These are phyloP conservation scores for Perca flavescens DNA, from an alignment of 2,113 vertebrate species.

Conservation along the genomic window DNA sequence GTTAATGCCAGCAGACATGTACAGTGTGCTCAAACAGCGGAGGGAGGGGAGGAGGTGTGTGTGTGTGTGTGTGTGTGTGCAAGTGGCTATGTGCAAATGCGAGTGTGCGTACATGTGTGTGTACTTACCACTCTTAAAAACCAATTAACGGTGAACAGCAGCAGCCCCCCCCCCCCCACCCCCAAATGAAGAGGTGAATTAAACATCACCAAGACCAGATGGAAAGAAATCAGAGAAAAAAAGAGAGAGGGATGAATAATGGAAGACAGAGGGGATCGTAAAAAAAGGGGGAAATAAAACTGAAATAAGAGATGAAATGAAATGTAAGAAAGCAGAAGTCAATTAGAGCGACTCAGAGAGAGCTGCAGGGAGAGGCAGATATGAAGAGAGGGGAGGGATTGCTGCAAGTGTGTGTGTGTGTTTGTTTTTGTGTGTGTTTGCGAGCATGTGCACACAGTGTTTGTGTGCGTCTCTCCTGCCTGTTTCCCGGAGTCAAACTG, in stretches of 20 bases:
- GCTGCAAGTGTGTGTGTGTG: slow-evolving; percentile 29
- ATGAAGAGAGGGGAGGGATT: slow-evolving; percentile 51
- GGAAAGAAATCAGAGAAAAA: slow-evolving; percentile 77
- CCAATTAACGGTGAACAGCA: slow-evolving; percentile 75
- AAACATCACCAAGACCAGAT: slow-evolving; percentile 81
- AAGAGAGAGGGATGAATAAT: slow-evolving; percentile 80
- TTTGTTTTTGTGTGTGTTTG: slow-evolving; percentile 29
- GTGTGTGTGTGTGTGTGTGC: background rate
- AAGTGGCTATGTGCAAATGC: slow-evolving; percentile 22
- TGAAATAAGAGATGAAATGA: slow-evolving; percentile 81
- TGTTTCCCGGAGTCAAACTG: slow-evolving; percentile 45
- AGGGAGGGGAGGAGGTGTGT: slow-evolving; percentile 31
- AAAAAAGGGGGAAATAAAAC: slow-evolving; percentile 76
- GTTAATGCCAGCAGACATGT: slow-evolving; percentile 77
- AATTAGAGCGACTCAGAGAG: slow-evolving; percentile 70
- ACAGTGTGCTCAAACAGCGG: slow-evolving; percentile 72
- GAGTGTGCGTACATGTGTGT: slow-evolving; percentile 47
- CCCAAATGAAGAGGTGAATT: slow-evolving; percentile 80
- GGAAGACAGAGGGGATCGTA: slow-evolving; percentile 71
- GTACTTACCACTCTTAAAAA: slow-evolving; percentile 77
- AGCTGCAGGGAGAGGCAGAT: slow-evolving; percentile 58
- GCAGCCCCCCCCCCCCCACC: slow-evolving; percentile 35
- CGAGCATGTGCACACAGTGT: slow-evolving; percentile 30
- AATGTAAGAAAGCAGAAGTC: slow-evolving; percentile 80
- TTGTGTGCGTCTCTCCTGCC: slow-evolving; percentile 36